These are phyloP conservation scores for Lamprologus tigripictilis DNA, from an alignment of 2,113 vertebrate species.

Conservation along the genomic window DNA sequence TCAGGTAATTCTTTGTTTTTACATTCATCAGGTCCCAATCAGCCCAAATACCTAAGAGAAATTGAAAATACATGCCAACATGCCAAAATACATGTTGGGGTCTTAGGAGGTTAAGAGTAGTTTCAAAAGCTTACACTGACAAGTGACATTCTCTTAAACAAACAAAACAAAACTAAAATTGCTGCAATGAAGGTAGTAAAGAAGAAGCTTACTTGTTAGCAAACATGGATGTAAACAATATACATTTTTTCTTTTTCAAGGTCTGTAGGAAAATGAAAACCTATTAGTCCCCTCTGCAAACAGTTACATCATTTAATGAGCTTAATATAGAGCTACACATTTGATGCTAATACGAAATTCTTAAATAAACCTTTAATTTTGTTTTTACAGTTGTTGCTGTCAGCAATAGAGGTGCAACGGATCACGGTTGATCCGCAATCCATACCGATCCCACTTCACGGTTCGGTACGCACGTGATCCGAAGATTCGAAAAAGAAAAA, in stretches of 20 bases:
- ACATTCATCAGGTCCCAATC: background rate
- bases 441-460: rapidly evolving
- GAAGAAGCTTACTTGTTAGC: background rate
- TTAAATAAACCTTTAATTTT: background rate
- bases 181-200: background rate
- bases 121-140: background rate
- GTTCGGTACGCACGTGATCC: background rate
- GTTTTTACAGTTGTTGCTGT: background rate
- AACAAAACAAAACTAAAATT: background rate
- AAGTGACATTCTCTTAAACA: background rate
- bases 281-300: background rate
- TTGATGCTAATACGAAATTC: background rate
- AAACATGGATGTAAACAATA: background rate
- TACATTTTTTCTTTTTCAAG: background rate
- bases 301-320: background rate
- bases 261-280: background rate
- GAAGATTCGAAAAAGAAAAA: background rate
- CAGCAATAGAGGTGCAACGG: background rate
- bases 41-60: background rate
- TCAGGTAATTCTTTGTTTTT: background rate
- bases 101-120: background rate
- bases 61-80: background rate
- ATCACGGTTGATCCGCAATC: background rate
- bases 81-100: background rate
- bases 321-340: background rate